Base-by-base conservation (phyloP, 2,888 invertebrate genomes). In the Prionchulus punctatus region DNA sequence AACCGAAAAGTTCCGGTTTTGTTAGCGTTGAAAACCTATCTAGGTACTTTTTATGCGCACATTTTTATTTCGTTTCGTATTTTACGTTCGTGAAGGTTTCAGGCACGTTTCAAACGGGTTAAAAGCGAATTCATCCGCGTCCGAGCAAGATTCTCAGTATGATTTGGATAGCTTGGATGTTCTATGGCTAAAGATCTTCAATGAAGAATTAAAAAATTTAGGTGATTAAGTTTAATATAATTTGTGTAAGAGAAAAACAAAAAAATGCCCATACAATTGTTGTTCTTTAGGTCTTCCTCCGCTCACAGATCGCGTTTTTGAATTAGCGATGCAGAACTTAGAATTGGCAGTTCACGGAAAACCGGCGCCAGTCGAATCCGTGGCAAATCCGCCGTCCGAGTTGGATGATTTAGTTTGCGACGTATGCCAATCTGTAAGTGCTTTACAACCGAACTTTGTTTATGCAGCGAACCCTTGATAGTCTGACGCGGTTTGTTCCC, bases 101-200 rank as follows among this genome's bases (percentile, higher is more conserved):
- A n/a, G n/a, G n/a, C n/a, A n/a, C n/a, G n/a, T n/a, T n/a, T n/a
- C n/a, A n/a, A n/a, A n/a, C n/a, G n/a, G n/a, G n/a, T n/a, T n/a
- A n/a, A n/a, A n/a, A n/a, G n/a, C n/a, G n/a, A n/a, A n/a, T n/a
- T n/a, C n/a, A n/a, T n/a, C n/a, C n/a, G n/a, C n/a, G n/a, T n/a
- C n/a, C n/a, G n/a, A n/a, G n/a, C n/a, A n/a, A n/a, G n/a, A n/a
- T n/a, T n/a, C n/a, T 76, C 84, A 85, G 62, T 94, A 94, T 72
- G 94, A 94, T 74, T 79, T 94, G 68, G 94, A 94, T 75, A 88
- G 89, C 66, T 81, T 84, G 62, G 94, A 94, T 74, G 82, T 84
- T 59, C 80, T 84, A 48, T 94, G 94, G 94, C 78, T 94, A 60
- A 81, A 3, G 7, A 12, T 52, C 21, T 7, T 31, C 3, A 52